Conservation (phyloP, 2,888 invertebrate species). For the Melinopterus prodromus region DNA sequence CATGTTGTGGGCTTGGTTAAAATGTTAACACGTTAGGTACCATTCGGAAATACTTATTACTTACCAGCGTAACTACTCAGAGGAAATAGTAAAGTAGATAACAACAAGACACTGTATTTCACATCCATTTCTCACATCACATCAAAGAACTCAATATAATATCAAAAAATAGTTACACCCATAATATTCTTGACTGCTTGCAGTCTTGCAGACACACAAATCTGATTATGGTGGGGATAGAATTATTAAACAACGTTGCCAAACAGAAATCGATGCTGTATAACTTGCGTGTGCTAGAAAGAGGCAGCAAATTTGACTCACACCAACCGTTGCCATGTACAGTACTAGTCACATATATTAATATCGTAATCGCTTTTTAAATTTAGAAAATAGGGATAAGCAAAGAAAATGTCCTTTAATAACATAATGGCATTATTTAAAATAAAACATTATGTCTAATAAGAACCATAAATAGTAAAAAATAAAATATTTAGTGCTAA, state of each 20-base stretch:
- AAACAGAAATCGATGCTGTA: conserved; percentile 27
- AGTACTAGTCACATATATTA: neutral
- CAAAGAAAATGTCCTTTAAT: no score
- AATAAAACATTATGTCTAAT: no score
- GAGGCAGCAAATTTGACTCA: conserved; percentile 18
- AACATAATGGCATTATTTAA: no score
- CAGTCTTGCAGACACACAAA: conserved; percentile 24
- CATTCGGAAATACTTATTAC: conserved; percentile 12
- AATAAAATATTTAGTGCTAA: no score
- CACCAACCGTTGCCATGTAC: neutral
- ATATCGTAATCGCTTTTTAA: neutral
- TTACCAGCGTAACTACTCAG: conserved; percentile 27
- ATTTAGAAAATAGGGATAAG: neutral
- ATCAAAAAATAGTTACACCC: conserved; percentile 45
- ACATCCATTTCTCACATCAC: conserved; percentile 44
- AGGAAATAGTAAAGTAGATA: conserved; percentile 38
- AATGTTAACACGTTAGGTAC: neutral
- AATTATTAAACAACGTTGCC: conserved; percentile 21
- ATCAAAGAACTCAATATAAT: conserved; percentile 15
- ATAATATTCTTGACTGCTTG: conserved; percentile 30
- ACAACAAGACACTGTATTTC: conserved; percentile 42
- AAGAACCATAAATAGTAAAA: no score
- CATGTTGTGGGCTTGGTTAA: conserved; percentile 35
- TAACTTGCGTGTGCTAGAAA: conserved; percentile 20
- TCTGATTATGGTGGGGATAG: conserved; percentile 24